Conservation (phyloP, 2,113 vertebrate genomes). For the Nicator chloris region DNA sequence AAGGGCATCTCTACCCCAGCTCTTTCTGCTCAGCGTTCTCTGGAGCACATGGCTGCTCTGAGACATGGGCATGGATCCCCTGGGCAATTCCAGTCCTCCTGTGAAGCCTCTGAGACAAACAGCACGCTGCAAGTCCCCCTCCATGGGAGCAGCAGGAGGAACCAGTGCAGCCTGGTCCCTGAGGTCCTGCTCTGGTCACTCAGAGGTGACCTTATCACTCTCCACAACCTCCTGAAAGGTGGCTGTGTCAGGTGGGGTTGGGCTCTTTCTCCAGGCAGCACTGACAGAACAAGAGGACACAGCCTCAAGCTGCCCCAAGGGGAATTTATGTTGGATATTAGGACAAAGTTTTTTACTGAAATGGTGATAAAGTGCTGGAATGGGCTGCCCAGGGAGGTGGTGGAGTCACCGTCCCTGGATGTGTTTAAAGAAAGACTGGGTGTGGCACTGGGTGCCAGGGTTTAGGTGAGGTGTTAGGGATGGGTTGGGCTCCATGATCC, state of each 20-base stretch:
- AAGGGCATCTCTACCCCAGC: neutral
- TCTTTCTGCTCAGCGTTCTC: neutral
- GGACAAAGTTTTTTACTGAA: neutral
- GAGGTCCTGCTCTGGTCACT: neutral
- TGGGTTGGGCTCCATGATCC: neutral
- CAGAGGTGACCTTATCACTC: neutral
- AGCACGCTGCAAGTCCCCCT: accelerated
- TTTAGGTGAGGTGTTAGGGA: neutral
- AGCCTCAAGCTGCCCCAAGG: neutral
- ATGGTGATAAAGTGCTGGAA: neutral
- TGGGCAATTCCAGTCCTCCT: neutral
- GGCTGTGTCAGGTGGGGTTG: neutral
- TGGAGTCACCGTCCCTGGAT: neutral
- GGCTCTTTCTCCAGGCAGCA: neutral
- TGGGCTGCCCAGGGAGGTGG: neutral
- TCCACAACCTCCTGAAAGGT: neutral
- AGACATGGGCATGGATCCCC: accelerated
- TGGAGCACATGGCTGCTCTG: neutral
- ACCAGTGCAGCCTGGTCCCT: neutral
- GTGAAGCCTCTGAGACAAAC: neutral
- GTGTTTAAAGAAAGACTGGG: neutral
- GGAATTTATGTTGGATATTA: neutral
- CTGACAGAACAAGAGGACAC: neutral
- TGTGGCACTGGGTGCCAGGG: neutral
- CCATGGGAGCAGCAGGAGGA: neutral